Evolutionary conservation across 2,888 invertebrate species (phyloP).

Genomic region (Oxycera nigricornis): DNA sequence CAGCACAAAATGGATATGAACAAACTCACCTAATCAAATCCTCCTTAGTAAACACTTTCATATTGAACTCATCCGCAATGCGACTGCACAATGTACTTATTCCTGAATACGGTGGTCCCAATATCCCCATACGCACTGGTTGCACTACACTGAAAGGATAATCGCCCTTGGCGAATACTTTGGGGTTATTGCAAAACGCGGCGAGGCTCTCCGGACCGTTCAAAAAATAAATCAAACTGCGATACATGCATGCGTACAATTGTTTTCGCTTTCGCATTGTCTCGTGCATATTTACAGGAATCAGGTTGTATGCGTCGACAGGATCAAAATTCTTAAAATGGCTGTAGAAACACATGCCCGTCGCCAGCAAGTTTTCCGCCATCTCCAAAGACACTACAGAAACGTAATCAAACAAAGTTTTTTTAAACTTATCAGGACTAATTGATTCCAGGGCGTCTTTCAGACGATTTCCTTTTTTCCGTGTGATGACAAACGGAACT

Average conservation of each 20-base stretch:
- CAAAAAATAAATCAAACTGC: slow-evolving; percentile 69
- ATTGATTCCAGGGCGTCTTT: background rate
- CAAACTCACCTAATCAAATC: slow-evolving; percentile 61
- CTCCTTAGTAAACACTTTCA: slow-evolving; percentile 66
- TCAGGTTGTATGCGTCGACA: slow-evolving; percentile 65
- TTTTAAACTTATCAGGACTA: background rate
- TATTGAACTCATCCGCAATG: slow-evolving; percentile 65
- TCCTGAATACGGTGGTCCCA: slow-evolving; percentile 71
- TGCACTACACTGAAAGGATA: slow-evolving; percentile 63
- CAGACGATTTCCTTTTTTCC: background rate
- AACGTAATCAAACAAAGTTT: slow-evolving; percentile 65
- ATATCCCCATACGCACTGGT: slow-evolving; percentile 66
- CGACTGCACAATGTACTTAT: slow-evolving; percentile 67
- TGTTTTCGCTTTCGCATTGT: slow-evolving; percentile 50
- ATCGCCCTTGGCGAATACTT: slow-evolving; percentile 64
- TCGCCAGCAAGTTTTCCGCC: slow-evolving; percentile 66
- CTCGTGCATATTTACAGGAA: slow-evolving; percentile 41
- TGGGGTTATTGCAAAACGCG: slow-evolving; percentile 66
- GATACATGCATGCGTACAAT: slow-evolving; percentile 67
- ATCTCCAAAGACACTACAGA: slow-evolving; percentile 64
- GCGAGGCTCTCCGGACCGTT: slow-evolving; percentile 62
- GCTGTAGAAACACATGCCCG: slow-evolving; percentile 70
- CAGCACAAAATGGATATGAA: background rate
- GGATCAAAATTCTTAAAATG: slow-evolving; percentile 72
- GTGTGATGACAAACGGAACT: background rate